Percentiles rank a stretch among this genome's conserved stretches.
Evolutionary conservation across 2,113 vertebrate species (phyloP).

Genomic region (Myotis brandtii): DNA sequence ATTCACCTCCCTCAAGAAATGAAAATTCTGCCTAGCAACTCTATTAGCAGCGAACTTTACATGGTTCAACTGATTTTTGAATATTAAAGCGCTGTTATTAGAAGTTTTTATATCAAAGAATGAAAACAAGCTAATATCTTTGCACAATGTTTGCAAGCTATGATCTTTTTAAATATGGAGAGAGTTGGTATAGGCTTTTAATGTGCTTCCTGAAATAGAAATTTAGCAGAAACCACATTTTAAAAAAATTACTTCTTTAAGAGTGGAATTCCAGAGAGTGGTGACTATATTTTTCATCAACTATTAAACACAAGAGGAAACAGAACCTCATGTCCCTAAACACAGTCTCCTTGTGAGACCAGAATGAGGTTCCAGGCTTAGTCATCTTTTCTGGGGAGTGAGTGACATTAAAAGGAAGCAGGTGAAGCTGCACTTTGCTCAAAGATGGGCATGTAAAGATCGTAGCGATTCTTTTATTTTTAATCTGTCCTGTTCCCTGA

Average conservation of each 20-base stretch:
- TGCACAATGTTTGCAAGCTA: conserved; percentile 15
- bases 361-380: neutral
- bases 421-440: neutral
- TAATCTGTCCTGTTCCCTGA: conserved; percentile 40
- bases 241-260: neutral
- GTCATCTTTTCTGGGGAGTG: neutral
- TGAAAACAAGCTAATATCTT: neutral
- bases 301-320: neutral
- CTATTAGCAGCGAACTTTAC: neutral
- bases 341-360: neutral
- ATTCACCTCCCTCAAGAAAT: neutral
- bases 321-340: neutral
- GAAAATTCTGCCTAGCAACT: neutral
- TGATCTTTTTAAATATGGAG: neutral
- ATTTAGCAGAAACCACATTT: neutral
- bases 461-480: conserved; percentile 24
- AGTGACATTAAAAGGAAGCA: neutral
- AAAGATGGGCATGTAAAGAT: conserved; percentile 43
- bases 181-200: conserved; percentile 12
- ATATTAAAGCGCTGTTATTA: neutral
- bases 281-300: neutral
- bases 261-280: neutral
- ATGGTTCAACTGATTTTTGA: neutral
- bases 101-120: neutral
- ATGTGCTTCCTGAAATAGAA: conserved; percentile 46